Conservation (phyloP, 2,797 vertebrate genomes). For the Coluber constrictor region DNA sequence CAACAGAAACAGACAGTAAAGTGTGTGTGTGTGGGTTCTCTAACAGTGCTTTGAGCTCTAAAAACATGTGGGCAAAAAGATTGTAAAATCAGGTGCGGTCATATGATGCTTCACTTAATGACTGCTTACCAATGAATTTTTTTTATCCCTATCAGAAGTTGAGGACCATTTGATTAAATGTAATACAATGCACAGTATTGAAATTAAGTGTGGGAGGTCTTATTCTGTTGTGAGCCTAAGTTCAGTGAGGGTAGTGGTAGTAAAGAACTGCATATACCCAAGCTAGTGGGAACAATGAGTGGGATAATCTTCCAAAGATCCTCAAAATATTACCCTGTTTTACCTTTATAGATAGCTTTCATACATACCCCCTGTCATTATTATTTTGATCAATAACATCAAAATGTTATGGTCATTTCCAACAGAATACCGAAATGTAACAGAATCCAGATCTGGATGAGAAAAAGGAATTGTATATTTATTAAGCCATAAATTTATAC, state of each 20-base stretch:
- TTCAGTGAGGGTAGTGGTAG: background rate
- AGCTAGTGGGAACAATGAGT: background rate
- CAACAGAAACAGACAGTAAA: no score
- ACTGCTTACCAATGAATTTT: background rate
- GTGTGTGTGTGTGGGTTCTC: no score
- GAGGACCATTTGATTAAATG: background rate
- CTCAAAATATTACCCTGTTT: background rate
- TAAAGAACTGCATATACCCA: background rate
- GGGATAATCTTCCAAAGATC: background rate
- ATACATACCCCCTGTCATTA: background rate
- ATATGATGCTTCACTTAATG: background rate
- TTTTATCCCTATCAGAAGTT: background rate
- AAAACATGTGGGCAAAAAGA: background rate
- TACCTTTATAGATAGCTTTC: background rate
- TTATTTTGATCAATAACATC: background rate
- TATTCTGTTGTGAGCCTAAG: background rate
- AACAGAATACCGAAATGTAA: background rate
- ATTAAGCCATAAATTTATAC: background rate
- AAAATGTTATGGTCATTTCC: background rate
- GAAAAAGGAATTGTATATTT: background rate
- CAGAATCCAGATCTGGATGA: background rate
- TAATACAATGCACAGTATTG: background rate
- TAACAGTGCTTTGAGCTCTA: no score
- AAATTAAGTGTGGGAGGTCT: background rate
- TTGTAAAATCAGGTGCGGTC: background rate